These are phyloP conservation scores for Gastracanthus pulcherrimus DNA, from an alignment of 2,888 invertebrate genomes.

Conservation along the genomic window DNA sequence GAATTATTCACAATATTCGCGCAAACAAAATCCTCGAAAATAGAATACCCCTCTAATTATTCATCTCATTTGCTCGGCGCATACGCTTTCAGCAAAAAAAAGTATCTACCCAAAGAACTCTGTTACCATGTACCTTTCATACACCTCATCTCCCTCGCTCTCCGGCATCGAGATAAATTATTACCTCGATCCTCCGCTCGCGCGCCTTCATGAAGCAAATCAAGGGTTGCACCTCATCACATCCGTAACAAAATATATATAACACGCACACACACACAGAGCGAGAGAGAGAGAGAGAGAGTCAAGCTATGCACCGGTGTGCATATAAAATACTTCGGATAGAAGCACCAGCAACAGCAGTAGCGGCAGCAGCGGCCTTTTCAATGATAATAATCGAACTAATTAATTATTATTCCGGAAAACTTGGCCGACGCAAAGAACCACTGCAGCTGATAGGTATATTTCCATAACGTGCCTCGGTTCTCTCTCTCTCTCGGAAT, in stretches of 20 bases:
- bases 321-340: too few species aligned
- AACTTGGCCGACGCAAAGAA: neutral
- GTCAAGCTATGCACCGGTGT: too few species aligned
- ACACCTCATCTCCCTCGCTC: neutral
- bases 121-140: too few species aligned
- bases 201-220: neutral
- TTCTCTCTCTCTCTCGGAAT: neutral
- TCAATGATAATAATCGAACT: slow-evolving; percentile 30
- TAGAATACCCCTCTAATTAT: slow-evolving; percentile 13
- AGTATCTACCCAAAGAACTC: too few species aligned
- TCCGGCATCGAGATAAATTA: slow-evolving; percentile 1
- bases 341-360: too few species aligned
- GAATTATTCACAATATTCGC: neutral
- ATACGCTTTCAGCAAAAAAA: too few species aligned
- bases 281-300: too few species aligned
- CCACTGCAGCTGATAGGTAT: slow-evolving; percentile 15
- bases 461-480: neutral
- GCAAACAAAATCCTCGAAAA: slow-evolving; percentile 8
- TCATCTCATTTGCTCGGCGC: neutral
- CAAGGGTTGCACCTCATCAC: too few species aligned
- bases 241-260: neutral
- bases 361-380: neutral
- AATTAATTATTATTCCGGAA: slow-evolving; percentile 38
- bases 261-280: too few species aligned
- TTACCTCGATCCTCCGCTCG: neutral